Evolutionary conservation across 1,140 invertebrate species (phyloP).

Genomic region (Cheumatopsyche charites): DNA sequence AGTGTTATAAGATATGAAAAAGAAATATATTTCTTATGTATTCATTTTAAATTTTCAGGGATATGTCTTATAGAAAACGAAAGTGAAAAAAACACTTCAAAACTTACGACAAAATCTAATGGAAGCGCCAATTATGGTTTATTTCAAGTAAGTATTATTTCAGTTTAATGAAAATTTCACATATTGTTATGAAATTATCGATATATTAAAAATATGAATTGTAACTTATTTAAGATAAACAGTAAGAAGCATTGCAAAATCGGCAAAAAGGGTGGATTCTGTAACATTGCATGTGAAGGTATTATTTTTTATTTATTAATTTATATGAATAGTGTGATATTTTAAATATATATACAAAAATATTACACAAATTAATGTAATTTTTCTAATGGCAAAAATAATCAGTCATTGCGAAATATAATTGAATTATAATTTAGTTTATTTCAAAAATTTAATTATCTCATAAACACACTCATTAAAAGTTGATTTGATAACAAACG

Average conservation of each 20-base stretch:
- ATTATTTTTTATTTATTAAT: constrained; percentile 16
- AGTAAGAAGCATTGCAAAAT: constrained; percentile 62
- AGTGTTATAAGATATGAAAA: too few species aligned
- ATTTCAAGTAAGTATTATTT: constrained; percentile 42
- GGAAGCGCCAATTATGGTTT: constrained; percentile 44
- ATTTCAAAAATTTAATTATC: too few species aligned
- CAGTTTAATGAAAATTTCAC: neutral
- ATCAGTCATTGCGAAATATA: too few species aligned
- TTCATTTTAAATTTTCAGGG: constrained; percentile 39
- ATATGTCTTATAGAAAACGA: constrained; percentile 44
- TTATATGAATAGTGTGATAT: too few species aligned
- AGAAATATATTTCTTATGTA: constrained; percentile 14
- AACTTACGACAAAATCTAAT: constrained; percentile 41
- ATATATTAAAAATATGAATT: neutral
- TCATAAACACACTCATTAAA: too few species aligned
- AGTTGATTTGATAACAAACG: too few species aligned
- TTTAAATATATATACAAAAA: too few species aligned
- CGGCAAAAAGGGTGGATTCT: constrained; percentile 59
- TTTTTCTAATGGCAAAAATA: too few species aligned
- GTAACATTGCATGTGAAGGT: constrained; percentile 62
- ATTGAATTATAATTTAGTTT: too few species aligned
- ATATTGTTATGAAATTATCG: neutral
- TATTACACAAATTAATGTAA: too few species aligned
- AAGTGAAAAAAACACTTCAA: constrained; percentile 43
- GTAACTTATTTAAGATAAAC: constrained; percentile 56